A percentile compares a stretch with the other conserved stretches of the same genome.
Conservation (phyloP, 1,140 invertebrate species). For the Diachasmimorpha longicaudata region DNA sequence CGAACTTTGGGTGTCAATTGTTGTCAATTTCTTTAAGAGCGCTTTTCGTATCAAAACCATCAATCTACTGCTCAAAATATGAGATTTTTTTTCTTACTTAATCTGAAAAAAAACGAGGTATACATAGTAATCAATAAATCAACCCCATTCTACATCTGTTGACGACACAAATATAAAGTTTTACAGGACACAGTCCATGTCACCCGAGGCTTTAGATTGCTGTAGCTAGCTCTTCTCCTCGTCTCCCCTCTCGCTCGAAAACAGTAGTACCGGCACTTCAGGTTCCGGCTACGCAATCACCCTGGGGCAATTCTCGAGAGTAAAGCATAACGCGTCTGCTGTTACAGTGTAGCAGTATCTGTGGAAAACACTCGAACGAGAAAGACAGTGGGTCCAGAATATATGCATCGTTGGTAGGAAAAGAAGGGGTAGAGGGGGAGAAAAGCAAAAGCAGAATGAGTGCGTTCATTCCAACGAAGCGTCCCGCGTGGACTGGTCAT, state of each 20-base stretch:
- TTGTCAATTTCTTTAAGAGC: too few species aligned
- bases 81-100: not conserved
- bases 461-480: slow-evolving; percentile 22
- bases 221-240: slow-evolving; percentile 9
- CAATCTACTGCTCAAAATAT: too few species aligned
- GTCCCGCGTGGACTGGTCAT: slow-evolving; percentile 23
- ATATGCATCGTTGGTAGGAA: not conserved
- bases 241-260: slow-evolving; percentile 17
- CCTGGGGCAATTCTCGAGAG: slow-evolving; percentile 42
- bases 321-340: slow-evolving; percentile 41
- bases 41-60: too few species aligned
- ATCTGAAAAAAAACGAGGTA: not conserved
- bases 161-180: slow-evolving; percentile 3
- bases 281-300: slow-evolving; percentile 38
- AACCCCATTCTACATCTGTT: not conserved
- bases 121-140: slow-evolving; percentile 4
- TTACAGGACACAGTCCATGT: slow-evolving; percentile 6
- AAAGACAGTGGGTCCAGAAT: not conserved
- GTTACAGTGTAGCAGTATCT: slow-evolving; percentile 34
- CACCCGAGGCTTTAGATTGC: slow-evolving; percentile 7
- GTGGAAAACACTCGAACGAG: slow-evolving; percentile 1
- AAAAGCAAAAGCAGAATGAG: slow-evolving; percentile 4
- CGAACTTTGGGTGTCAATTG: too few species aligned
- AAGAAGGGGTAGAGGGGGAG: not conserved
- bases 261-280: slow-evolving; percentile 26